phyloP scores from a whole-genome alignment of 2,113 vertebrate genomes.

The Poeciliopsis retropinna region DNA sequence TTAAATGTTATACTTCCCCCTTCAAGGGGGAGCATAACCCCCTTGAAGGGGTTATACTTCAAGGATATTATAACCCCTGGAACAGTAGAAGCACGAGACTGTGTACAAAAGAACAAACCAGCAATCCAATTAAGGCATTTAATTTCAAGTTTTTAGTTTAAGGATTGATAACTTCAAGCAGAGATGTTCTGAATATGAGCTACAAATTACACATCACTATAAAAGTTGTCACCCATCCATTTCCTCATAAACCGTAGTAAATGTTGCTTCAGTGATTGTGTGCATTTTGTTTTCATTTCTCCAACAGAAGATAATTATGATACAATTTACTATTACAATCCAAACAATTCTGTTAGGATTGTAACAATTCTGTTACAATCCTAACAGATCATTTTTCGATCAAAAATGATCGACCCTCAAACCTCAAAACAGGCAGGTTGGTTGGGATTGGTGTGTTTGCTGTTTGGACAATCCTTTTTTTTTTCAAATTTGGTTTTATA shows the following conservation, averaged over 20 bases:
- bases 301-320: not conserved
- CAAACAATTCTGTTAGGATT: too few relatives aligned
- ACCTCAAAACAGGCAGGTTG: not conserved
- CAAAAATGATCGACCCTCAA: not conserved
- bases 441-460: not conserved
- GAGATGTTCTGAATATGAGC: not conserved
- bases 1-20: too few relatives aligned
- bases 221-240: not conserved
- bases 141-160: not conserved
- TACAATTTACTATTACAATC: not conserved
- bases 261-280: not conserved
- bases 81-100: too few relatives aligned
- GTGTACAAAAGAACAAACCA: too few relatives aligned
- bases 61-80: too few relatives aligned
- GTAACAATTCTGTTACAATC: too few relatives aligned
- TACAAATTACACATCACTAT: not conserved
- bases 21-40: too few relatives aligned
- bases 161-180: not conserved
- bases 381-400: not conserved
- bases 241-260: not conserved
- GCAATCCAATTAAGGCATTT: too few relatives aligned
- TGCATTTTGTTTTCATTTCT: not conserved
- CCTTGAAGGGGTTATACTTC: too few relatives aligned
- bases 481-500: too few relatives aligned
- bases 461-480: too few relatives aligned